Percentiles rank a stretch among this genome's conserved stretches.
Conservation (phyloP, 2,888 invertebrate genomes). For the Tenthredo notha region DNA sequence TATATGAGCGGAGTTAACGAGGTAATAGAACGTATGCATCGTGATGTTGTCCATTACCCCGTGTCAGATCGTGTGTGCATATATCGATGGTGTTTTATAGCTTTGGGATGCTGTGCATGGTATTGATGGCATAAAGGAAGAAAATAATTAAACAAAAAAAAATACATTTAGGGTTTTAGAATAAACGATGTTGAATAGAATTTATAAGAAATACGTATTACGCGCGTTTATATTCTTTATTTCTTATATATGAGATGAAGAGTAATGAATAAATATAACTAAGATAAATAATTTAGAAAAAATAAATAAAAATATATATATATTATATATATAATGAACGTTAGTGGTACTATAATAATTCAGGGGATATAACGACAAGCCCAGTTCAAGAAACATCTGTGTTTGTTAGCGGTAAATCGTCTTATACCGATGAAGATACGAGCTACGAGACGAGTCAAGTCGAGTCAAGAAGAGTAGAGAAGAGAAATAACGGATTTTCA, state of each 20-base stretch:
- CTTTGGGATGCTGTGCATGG: background rate
- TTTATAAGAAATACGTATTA: background rate
- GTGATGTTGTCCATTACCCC: background rate
- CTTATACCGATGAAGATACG: constrained; percentile 38
- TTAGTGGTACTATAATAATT: background rate
- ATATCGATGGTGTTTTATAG: background rate
- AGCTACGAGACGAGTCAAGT: background rate
- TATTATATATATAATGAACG: background rate
- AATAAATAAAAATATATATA: too few relatives aligned
- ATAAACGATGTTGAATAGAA: background rate
- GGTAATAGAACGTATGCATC: background rate
- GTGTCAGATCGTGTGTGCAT: background rate
- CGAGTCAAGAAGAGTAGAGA: constrained; percentile 10
- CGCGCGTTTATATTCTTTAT: too few relatives aligned
- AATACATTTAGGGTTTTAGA: background rate
- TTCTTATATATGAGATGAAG: too few relatives aligned
- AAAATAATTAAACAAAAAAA: background rate
- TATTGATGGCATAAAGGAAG: background rate
- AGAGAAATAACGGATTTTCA: constrained; percentile 42
- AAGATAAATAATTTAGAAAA: too few relatives aligned
- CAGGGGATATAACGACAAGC: background rate
- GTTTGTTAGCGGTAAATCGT: constrained; percentile 48
- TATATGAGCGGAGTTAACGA: background rate
- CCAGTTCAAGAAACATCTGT: constrained; percentile 19
- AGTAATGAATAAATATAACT: too few relatives aligned